Percentiles rank a stretch among this genome's conserved stretches.
phyloP scores from a whole-genome alignment of 2,113 vertebrate genomes.

The Microcebus murinus region DNA sequence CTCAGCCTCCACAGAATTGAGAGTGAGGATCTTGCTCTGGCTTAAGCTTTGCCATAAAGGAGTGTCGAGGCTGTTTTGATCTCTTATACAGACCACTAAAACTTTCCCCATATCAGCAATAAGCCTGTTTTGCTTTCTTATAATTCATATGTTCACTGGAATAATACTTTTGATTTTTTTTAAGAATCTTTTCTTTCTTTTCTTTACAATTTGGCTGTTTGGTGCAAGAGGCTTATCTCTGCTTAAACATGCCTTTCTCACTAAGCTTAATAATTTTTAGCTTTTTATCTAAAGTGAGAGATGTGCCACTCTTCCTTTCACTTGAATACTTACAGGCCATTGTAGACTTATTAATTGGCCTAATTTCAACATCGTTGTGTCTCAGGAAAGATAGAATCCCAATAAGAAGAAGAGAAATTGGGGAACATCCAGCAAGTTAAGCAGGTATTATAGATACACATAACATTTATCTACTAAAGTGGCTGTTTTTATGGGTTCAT shows the following conservation, averaged over 20 bases:
- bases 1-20: not conserved
- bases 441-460: not conserved
- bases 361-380: not conserved
- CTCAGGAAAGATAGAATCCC: not conserved
- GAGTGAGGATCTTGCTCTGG: not conserved
- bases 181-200: not conserved
- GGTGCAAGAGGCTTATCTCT: not conserved
- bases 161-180: not conserved
- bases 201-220: not conserved
- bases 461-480: not conserved
- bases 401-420: not conserved
- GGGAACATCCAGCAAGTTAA: not conserved
- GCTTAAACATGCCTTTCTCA: not conserved
- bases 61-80: not conserved
- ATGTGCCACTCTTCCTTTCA: not conserved
- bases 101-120: not conserved
- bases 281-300: not conserved
- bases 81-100: not conserved
- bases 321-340: not conserved
- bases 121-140: not conserved
- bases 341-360: not conserved
- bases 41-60: not conserved
- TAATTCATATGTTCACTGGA: not conserved
- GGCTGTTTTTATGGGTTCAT: not conserved
- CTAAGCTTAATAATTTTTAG: not conserved